phyloP scores from a whole-genome alignment of 2,113 vertebrate species.

The Gymnarchus niloticus region DNA sequence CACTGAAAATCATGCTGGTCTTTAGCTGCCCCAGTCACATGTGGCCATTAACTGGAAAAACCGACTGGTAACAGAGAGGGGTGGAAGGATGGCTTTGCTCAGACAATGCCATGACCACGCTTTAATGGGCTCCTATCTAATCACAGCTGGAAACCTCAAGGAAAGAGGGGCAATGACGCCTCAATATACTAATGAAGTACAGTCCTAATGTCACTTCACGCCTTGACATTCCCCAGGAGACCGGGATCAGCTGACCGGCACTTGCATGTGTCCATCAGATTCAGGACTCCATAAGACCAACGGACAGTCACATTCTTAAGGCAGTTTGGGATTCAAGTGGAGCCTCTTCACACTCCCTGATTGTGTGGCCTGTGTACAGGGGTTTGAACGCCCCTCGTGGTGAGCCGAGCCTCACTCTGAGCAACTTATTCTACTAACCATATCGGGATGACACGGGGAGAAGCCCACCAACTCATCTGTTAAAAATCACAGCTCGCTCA shows the following conservation, averaged over 20 bases:
- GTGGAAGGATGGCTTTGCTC: neutral
- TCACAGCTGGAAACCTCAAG: neutral
- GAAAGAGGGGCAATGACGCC: neutral
- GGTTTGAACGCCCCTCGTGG: no score
- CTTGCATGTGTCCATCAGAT: no score
- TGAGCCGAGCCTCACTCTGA: neutral
- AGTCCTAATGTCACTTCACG: no score
- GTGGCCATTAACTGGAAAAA: constrained; percentile 27
- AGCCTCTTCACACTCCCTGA: no score
- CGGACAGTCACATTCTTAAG: no score
- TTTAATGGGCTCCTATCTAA: constrained; percentile 12
- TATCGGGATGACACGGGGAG: no score
- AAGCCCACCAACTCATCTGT: no score
- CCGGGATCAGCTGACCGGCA: no score
- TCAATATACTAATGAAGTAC: neutral
- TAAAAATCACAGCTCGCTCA: neutral
- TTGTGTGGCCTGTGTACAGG: no score
- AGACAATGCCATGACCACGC: constrained; percentile 14
- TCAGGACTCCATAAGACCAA: no score
- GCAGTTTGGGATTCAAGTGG: no score
- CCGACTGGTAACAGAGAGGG: constrained; percentile 32
- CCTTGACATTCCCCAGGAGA: no score
- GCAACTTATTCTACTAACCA: neutral
- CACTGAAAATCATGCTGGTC: constrained; percentile 44
- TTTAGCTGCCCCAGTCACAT: constrained; percentile 34